Percentiles rank a stretch among this genome's conserved stretches.
phyloP scores from a whole-genome alignment of 30 jellyfish, hydroid and myxozoan species.

The Sanderia malayensis region DNA sequence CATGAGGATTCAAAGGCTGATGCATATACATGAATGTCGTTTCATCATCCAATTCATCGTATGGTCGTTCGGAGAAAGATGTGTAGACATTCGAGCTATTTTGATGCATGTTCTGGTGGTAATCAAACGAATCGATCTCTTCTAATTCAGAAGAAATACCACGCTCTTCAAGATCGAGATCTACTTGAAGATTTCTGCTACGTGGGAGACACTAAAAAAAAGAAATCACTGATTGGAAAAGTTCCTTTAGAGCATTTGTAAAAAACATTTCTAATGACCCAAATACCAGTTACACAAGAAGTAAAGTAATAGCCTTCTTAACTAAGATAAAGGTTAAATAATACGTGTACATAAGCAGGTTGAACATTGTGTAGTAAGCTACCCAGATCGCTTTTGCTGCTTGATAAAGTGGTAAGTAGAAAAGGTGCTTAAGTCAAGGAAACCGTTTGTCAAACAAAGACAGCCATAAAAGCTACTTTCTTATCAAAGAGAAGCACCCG shows the following conservation, averaged over 20 bases:
- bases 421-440: too few species aligned
- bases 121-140: neutral
- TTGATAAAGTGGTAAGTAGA: too few species aligned
- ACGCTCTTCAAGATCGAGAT: neutral
- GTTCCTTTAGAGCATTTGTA: neutral
- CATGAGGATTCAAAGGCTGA: too few species aligned
- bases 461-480: too few species aligned
- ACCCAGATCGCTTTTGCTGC: too few species aligned
- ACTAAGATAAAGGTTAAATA: neutral
- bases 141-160: neutral
- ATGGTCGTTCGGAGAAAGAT: neutral
- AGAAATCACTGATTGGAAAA: neutral
- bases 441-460: too few species aligned
- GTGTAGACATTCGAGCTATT: neutral
- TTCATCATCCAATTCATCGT: neutral
- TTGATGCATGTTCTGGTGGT: neutral
- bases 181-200: neutral
- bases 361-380: too few species aligned
- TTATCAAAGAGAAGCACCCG: too few species aligned
- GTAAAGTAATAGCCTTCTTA: neutral
- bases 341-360: too few species aligned
- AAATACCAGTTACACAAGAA: neutral
- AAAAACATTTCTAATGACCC: neutral
- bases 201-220: neutral
- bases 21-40: neutral